Evolutionary conservation across 2,113 vertebrate species (phyloP), one percentile per base, ranked within the genome.

Genomic region (Centropus bengalensis): DNA sequence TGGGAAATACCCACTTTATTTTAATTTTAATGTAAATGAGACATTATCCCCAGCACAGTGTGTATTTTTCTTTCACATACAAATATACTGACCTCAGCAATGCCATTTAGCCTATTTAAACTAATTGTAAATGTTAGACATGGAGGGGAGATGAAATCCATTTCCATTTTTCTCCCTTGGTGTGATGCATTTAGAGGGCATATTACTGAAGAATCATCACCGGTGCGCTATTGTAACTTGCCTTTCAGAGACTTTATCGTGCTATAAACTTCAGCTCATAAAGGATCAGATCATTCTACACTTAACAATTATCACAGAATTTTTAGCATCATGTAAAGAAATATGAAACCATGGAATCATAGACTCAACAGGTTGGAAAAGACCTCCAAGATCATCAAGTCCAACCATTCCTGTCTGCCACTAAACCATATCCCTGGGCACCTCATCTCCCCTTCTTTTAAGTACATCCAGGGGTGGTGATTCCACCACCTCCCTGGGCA

Each of bases 231-330:
- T 20, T 69, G 24, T 76, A 86, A 91, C 24, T 62, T 66, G 52
- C 5, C 8, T 36, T 76, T 82, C 49, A 23, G 36, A 69, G 42
- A 33, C 27, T 88, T 82, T 45, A 89, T 78, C 75, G 60, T 20
- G 59, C 47, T 30, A 10, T 68, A 73, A 63, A 68, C 55, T 54
- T 85, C 47, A 74, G 14, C 44, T 80, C 74, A 45, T 45, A n/a
- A 75, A 80, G 36, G 63, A 85, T 32, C 44, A 49, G 23, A 40
- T n/a, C 23, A 30, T 62, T 84, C 33, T 68, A 67, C 27, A 15
- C 9, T 51, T 58, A 58, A 58, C 0, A 4, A 44, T 36, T 83
- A n/a, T 21, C 1, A 1, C 5, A 82, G 19, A 33, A 27, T 13
- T 85, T 56, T 66, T 32, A 79, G 45, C n/a, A 54, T 19, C 22